Base-by-base conservation (phyloP, 2,113 vertebrate species). In the Dermatemys mawii region DNA sequence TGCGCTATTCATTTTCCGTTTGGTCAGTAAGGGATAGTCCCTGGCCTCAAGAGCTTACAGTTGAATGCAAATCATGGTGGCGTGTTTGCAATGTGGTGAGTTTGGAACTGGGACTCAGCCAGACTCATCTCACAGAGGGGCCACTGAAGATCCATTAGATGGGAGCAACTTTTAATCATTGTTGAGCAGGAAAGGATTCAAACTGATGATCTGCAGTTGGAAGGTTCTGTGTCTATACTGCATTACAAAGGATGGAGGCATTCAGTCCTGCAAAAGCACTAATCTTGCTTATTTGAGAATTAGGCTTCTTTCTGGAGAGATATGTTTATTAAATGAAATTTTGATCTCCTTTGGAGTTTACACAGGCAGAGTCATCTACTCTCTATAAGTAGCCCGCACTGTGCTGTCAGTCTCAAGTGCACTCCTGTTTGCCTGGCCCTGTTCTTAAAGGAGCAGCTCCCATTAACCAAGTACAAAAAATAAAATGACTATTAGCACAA, bases 261-360 rank as follows among this genome's bases (percentile, higher is more conserved):
- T 87, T 41, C 70, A 87, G 9, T 63, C 92, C 19, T 22, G 73
- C 27, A 7, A 4, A 90, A 87, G 24, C 73, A 84, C 48, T 90
- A 17, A 78, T 88, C 11, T 82, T 85, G 12, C 3, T 24, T 16
- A 84, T 90, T 44, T 87, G 29, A 76, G 48, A 78, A 82, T 53
- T 8, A 63, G 41, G 5, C 29, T 86, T 8, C n/a, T 90, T 91
- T 78, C 84, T 84, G 53, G 60, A 92, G 81, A 78, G 0, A 2
- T 75, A 38, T 48, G 35, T 81, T 84, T 91, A 51, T 92, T 29
- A 51, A 60, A 89, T 76, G 67, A 60, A 85, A 3, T 11, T 89
- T 2, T 76, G 90, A 35, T 1, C 11, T 44, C 35, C 88, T 90
- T 67, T 44, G 63, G 75, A 17, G 8, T 29, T 89, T 35, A 51